phyloP scores from a whole-genome alignment of 2,888 invertebrate species.

The Folsomia manolachei region DNA sequence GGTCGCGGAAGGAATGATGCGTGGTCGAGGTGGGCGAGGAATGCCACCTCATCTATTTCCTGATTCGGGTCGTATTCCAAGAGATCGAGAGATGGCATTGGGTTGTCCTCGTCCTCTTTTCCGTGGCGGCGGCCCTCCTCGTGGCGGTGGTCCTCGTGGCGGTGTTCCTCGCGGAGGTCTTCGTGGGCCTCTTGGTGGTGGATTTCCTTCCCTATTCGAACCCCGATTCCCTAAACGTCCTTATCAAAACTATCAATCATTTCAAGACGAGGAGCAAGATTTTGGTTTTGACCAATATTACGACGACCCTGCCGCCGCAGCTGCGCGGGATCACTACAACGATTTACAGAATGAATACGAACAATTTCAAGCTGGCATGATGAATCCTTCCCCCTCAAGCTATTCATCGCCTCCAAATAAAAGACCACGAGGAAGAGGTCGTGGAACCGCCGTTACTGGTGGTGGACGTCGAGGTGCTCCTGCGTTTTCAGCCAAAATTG shows the following conservation, averaged over 20 bases:
- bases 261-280: background rate
- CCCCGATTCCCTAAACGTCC: background rate
- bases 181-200: background rate
- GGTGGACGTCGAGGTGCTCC: background rate
- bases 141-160: background rate
- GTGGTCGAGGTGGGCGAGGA: background rate
- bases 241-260: background rate
- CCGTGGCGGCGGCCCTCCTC: background rate
- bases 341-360: background rate
- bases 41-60: background rate
- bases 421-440: background rate
- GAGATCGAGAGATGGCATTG: background rate
- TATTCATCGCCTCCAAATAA: background rate
- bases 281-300: constrained; percentile 6
- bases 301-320: background rate
- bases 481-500: no score
- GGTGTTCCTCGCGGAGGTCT: background rate
- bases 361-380: background rate
- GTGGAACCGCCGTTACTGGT: background rate
- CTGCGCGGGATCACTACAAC: background rate
- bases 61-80: background rate
- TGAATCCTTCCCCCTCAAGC: background rate
- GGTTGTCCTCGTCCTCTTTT: background rate
- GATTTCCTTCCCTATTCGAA: background rate
- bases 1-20: no score